Percentiles rank a stretch among this genome's conserved stretches.
These are phyloP conservation scores for Pseudoatta argentina DNA, from an alignment of 1,140 invertebrate genomes.

Conservation along the genomic window DNA sequence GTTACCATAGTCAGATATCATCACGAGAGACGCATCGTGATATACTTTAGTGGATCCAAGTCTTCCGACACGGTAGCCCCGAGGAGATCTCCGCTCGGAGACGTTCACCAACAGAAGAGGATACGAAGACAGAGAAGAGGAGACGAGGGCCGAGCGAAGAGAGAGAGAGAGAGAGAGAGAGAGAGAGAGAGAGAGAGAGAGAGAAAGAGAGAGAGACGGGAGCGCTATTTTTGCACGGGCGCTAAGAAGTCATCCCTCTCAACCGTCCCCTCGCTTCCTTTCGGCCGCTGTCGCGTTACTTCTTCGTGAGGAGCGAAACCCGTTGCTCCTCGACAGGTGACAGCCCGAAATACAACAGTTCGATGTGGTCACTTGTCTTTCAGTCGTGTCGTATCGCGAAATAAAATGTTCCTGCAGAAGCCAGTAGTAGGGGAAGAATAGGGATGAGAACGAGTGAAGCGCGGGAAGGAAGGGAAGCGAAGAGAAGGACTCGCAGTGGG, in stretches of 20 bases:
- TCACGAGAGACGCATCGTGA: slow-evolving; percentile 67
- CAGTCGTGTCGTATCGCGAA: slow-evolving; percentile 76
- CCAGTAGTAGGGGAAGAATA: background rate
- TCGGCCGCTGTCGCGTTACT: slow-evolving; percentile 49
- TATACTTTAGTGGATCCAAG: slow-evolving; percentile 71
- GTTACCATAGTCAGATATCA: slow-evolving; percentile 42
- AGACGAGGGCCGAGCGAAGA: slow-evolving; percentile 8
- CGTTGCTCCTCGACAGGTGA: slow-evolving; percentile 77
- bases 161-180: background rate
- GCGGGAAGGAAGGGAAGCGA: background rate
- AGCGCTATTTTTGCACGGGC: slow-evolving; percentile 69
- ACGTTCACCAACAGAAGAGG: slow-evolving; percentile 41
- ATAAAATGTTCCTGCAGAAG: slow-evolving; percentile 78
- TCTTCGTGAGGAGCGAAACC: slow-evolving; percentile 65
- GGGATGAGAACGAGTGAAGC: background rate
- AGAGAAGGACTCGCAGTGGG: slow-evolving; percentile 23
- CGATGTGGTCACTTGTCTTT: slow-evolving; percentile 84
- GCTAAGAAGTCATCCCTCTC: slow-evolving; percentile 63
- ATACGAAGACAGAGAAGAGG: slow-evolving; percentile 33
- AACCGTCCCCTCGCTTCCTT: slow-evolving; percentile 58
- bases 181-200: background rate
- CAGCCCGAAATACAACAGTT: slow-evolving; percentile 83
- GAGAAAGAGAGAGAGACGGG: background rate
- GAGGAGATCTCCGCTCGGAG: slow-evolving; percentile 50
- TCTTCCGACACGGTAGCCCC: slow-evolving; percentile 22